Conservation (phyloP, 2,113 vertebrate species). For the Cyanoderma ruficeps region DNA sequence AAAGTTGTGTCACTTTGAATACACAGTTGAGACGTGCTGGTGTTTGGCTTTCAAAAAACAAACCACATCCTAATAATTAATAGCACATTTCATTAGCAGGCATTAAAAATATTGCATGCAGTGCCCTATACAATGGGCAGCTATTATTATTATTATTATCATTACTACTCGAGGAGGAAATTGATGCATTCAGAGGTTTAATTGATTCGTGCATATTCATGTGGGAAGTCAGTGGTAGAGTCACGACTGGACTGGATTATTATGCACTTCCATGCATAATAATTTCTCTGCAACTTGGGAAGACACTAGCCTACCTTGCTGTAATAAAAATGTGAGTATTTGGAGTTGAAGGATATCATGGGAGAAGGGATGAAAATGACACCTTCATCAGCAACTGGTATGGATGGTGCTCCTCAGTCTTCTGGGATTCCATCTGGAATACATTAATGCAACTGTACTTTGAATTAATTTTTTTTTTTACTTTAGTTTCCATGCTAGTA, state of each 20-base stretch:
- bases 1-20: neutral
- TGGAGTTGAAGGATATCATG: neutral
- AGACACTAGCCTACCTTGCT: neutral
- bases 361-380: conserved; percentile 15
- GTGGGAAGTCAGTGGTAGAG: conserved; percentile 53
- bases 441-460: neutral
- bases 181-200: conserved; percentile 63
- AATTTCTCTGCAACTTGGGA: neutral
- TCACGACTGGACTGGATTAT: conserved; percentile 59
- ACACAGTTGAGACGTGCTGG: neutral
- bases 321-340: neutral
- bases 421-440: neutral
- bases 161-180: conserved; percentile 27
- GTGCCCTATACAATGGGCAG: conserved; percentile 50
- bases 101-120: conserved; percentile 39
- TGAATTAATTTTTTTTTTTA: neutral
- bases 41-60: conserved; percentile 33
- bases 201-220: conserved; percentile 70
- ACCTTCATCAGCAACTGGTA: neutral
- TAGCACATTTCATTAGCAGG: conserved; percentile 60
- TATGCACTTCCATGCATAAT: conserved; percentile 50
- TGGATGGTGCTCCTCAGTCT: neutral
- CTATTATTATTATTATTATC: conserved; percentile 53
- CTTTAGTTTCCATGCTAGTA: neutral
- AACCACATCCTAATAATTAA: conserved; percentile 51